These are phyloP conservation scores for Aleadryas rufinucha DNA, from an alignment of 2,113 vertebrate genomes.

Conservation along the genomic window DNA sequence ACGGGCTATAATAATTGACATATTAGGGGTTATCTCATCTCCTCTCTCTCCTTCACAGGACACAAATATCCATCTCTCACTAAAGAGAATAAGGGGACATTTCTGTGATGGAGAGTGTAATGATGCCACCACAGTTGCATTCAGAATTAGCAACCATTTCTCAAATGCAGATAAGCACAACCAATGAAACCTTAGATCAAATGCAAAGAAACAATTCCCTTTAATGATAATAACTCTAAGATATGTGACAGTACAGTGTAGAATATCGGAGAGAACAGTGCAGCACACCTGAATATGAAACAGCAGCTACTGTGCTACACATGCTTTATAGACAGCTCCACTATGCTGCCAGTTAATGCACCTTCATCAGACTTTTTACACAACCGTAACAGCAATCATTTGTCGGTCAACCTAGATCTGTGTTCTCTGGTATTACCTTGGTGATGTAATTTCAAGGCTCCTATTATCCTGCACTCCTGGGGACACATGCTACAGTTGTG, in stretches of 20 bases:
- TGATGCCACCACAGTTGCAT: not conserved
- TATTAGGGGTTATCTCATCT: not conserved
- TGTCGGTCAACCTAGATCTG: not conserved
- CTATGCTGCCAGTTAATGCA: not conserved
- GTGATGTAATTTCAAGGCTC: not conserved
- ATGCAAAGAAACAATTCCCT: not conserved
- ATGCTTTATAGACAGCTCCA: not conserved
- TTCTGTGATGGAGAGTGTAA: not conserved
- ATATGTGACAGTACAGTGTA: not conserved
- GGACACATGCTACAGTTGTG: not conserved
- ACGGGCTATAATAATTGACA: not conserved
- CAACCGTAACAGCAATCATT: not conserved
- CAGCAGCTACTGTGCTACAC: not conserved
- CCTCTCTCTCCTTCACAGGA: not conserved
- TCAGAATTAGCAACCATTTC: not conserved
- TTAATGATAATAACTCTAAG: not conserved
- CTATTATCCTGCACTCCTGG: not conserved
- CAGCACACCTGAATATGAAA: not conserved
- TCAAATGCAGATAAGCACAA: not conserved
- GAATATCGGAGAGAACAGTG: not conserved
- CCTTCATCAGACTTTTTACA: not conserved
- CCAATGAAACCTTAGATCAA: not conserved
- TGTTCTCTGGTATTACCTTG: not conserved
- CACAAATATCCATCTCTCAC: not conserved
- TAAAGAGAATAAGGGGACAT: not conserved